These are phyloP conservation scores for Calephelis nemesis DNA, from an alignment of 1,140 invertebrate genomes.

Conservation along the genomic window DNA sequence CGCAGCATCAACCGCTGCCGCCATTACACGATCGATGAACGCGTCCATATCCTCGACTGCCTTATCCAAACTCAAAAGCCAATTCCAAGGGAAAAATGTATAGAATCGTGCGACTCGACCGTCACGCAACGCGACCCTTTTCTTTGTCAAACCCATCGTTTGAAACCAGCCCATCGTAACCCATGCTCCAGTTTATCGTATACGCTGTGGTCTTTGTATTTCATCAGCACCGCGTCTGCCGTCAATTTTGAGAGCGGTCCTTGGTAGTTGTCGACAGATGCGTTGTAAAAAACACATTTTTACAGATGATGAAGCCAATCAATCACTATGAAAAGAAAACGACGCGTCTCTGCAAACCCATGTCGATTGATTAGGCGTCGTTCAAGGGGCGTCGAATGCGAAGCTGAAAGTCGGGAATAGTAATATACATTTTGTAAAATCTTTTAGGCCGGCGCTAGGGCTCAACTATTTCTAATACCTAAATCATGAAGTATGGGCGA, in stretches of 20 bases:
- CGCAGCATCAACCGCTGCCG: neutral
- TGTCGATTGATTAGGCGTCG: neutral
- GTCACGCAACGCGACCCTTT: neutral
- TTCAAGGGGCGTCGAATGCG: too few species aligned
- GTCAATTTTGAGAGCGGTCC: neutral
- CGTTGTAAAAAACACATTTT: neutral
- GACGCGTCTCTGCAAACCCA: slow-evolving; percentile 1
- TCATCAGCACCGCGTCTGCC: slow-evolving; percentile 8
- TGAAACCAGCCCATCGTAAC: neutral
- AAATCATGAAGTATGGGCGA: too few species aligned
- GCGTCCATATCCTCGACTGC: slow-evolving; percentile 10
- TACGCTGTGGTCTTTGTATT: slow-evolving; percentile 1
- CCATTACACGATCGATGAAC: slow-evolving; percentile 1
- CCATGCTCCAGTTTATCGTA: slow-evolving; percentile 1
- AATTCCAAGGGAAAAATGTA: slow-evolving; percentile 1
- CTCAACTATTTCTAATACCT: too few species aligned
- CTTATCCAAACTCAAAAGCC: slow-evolving; percentile 11
- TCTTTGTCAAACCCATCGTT: neutral
- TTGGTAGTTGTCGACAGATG: neutral
- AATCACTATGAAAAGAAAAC: too few species aligned
- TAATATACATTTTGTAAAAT: too few species aligned
- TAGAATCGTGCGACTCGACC: slow-evolving; percentile 1
- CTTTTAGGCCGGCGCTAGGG: too few species aligned
- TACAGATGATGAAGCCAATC: neutral
- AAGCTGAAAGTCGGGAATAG: too few species aligned